Evolutionary conservation across 2,113 vertebrate genomes (phyloP), one percentile per base, ranked within the genome.

Genomic region (Alligator mississippiensis): DNA sequence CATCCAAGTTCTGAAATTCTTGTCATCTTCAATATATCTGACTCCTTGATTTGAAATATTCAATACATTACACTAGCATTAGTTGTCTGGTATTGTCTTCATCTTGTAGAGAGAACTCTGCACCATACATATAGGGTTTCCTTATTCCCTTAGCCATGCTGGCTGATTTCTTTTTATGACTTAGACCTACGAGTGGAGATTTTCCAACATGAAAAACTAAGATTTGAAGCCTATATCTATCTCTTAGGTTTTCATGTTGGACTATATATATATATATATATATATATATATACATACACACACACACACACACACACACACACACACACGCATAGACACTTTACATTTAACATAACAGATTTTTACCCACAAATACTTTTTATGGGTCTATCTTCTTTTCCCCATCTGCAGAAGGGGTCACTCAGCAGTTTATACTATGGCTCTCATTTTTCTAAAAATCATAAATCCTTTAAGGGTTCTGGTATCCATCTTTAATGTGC

Each of bases 311-410:
- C n/a, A n/a, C 34, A 34, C 34, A 34, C 34, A 34, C 34, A 34
- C 34, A 34, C 34, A 34, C 34, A 34, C 34, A 34, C 34, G 34
- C 34, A 66, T 16, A 14, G 13, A 66, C 15, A 25, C n/a, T 12
- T 18, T 80, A 62, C 55, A 19, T 93, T 90, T 62, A 89, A 87
- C 78, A 82, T 76, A 57, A 16, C 92, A 74, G 16, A 74, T 82
- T 27, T 25, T 58, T 64, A 34, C 80, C 89, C 93, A 66, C 58
- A 95, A 89, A 87, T 85, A 80, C n/a, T 55, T 92, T 89, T 88
- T 70, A 27, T 11, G 61, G 22, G 83, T 77, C 82, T 86, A 59
- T 85, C 61, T 64, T 84, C 63, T 86, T 85, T 30, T 88, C 93
- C 30, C 34, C 76, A 77, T 77, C n/a, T 74, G 11, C 18, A 19